phyloP scores from a whole-genome alignment of 2,888 invertebrate genomes.

The Papilio demoleus region DNA sequence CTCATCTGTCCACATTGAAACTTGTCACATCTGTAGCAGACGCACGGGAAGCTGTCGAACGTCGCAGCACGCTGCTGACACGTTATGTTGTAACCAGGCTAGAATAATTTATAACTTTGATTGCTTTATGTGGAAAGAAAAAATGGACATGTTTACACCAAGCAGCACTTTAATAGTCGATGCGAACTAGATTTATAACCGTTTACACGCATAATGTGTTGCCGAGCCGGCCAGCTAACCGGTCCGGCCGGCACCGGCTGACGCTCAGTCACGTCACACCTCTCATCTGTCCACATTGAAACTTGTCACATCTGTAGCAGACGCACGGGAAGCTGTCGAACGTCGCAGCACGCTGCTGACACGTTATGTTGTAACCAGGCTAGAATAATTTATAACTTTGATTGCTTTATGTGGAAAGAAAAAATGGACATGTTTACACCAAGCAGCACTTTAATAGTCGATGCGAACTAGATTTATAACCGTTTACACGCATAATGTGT shows the following conservation, averaged over 20 bases:
- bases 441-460: slow-evolving; percentile 16
- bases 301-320: slow-evolving; percentile 16
- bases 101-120: slow-evolving; percentile 45
- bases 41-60: neutral
- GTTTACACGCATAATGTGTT: slow-evolving; percentile 19
- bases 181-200: slow-evolving; percentile 37
- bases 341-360: slow-evolving; percentile 1
- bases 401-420: slow-evolving; percentile 7
- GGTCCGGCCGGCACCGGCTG: slow-evolving; percentile 28
- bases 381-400: slow-evolving; percentile 47
- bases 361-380: slow-evolving; percentile 65
- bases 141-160: slow-evolving; percentile 22
- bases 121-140: slow-evolving; percentile 5
- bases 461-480: slow-evolving; percentile 36
- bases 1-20: slow-evolving; percentile 15
- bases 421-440: slow-evolving; percentile 21
- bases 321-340: neutral
- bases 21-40: slow-evolving; percentile 18
- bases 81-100: slow-evolving; percentile 66
- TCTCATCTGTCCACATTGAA: slow-evolving; percentile 16
- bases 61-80: slow-evolving; percentile 12
- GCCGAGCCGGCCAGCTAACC: slow-evolving; percentile 20
- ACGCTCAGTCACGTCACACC: slow-evolving; percentile 15
- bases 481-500: slow-evolving; percentile 20
- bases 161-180: slow-evolving; percentile 16